A percentile compares a stretch with the other conserved stretches of the same genome.
Evolutionary conservation across 2,888 invertebrate species (phyloP).

Genomic region (Mylabris sibirica): DNA sequence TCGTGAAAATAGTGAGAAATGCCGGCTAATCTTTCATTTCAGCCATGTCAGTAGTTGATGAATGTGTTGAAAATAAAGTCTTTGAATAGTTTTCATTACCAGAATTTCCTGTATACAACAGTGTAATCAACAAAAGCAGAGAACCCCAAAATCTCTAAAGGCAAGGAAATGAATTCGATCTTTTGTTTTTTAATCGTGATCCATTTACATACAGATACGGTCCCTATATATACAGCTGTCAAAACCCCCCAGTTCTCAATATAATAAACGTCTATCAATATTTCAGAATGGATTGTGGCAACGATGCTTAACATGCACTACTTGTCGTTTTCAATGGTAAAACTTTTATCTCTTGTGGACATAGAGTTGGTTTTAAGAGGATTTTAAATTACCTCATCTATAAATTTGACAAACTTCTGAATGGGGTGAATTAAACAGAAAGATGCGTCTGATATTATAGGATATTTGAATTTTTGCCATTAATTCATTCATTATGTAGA

Average conservation of each 20-base stretch:
- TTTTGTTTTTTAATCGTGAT: not conserved
- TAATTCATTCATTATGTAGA: not conserved
- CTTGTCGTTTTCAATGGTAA: conserved; percentile 16
- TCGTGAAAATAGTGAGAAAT: not conserved
- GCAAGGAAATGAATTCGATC: conserved; percentile 2
- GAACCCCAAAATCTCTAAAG: not conserved
- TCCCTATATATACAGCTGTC: conserved; percentile 12
- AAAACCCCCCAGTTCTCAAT: conserved; percentile 12
- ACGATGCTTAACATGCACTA: conserved; percentile 19
- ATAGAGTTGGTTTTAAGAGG: conserved; percentile 25
- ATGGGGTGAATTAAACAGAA: not conserved
- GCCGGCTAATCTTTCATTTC: not conserved
- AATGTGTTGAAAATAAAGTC: not conserved
- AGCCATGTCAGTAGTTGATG: not conserved
- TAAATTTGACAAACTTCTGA: conserved; percentile 19
- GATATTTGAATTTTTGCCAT: not conserved
- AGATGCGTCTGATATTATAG: not conserved
- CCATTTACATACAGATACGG: conserved; percentile 8
- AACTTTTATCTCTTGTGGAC: conserved; percentile 24
- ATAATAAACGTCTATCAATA: conserved; percentile 14
- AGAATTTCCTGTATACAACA: not conserved
- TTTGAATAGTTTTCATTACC: not conserved
- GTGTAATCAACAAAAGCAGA: not conserved
- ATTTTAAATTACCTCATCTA: conserved; percentile 35
- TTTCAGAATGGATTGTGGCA: conserved; percentile 14